Conservation (phyloP, 2,888 invertebrate genomes). For the Apeira syringaria region DNA sequence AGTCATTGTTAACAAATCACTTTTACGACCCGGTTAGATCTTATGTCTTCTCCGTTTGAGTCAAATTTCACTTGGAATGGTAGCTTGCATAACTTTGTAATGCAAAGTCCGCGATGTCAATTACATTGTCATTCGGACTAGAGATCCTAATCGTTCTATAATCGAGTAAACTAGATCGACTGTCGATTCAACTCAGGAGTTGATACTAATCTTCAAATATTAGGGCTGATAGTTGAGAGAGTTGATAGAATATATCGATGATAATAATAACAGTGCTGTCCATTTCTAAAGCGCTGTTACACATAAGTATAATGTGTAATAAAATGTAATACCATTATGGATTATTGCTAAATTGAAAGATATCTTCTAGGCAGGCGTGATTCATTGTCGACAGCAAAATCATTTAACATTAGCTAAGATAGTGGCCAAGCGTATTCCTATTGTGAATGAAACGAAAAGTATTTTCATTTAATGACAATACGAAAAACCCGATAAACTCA, state of each 20-base stretch:
- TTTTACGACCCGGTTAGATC: slow-evolving; percentile 43
- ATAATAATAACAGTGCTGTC: too few relatives aligned
- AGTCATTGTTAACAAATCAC: slow-evolving; percentile 47
- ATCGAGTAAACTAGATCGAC: slow-evolving; percentile 45
- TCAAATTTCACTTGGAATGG: slow-evolving; percentile 46
- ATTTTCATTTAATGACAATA: too few relatives aligned
- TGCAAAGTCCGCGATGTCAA: slow-evolving; percentile 48
- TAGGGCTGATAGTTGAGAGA: slow-evolving; percentile 9
- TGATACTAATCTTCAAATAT: slow-evolving; percentile 33
- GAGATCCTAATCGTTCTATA: slow-evolving; percentile 51
- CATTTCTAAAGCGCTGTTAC: too few relatives aligned
- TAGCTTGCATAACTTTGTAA: slow-evolving; percentile 10
- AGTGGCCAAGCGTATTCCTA: too few relatives aligned
- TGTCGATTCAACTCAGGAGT: slow-evolving; percentile 34
- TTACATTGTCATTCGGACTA: slow-evolving; percentile 57
- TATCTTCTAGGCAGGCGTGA: too few relatives aligned
- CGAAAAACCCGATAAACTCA: too few relatives aligned
- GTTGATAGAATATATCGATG: neutral
- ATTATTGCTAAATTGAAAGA: too few relatives aligned
- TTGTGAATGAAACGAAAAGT: too few relatives aligned
- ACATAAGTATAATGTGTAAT: too few relatives aligned
- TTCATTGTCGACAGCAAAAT: too few relatives aligned
- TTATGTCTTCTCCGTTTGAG: slow-evolving; percentile 43
- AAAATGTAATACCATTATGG: too few relatives aligned
- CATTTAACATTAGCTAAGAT: too few relatives aligned